Base-by-base conservation (phyloP, 2,797 vertebrate species). In the Spinibarbus caldwelli region DNA sequence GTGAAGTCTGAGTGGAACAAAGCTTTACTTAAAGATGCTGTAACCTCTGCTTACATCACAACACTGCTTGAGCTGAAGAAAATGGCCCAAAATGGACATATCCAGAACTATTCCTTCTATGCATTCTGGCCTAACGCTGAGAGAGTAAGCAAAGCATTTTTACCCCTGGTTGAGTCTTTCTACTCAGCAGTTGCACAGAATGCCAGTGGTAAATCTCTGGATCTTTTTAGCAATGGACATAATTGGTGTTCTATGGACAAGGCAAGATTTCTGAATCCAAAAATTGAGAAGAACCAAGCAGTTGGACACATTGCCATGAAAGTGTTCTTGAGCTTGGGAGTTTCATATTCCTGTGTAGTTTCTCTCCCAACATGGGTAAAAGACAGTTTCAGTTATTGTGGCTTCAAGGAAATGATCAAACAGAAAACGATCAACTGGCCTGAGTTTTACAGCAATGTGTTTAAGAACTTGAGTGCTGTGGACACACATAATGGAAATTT, bases 81-180 rank as follows among this genome's bases (percentile, higher is more conserved):
- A 84, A 93, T 97, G 94, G 91, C 91, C 19, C 83, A 94, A 89
- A 91, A 93, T 67, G 92, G 94, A 0, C 43, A 93, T 29, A 86
- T 97, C 85, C 89, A 94, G 85, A 83, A 71, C 21, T 97, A 97
- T 78, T 80, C 71, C 3, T 97, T 96, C 89, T 90, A 95, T 80
- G 92, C 86, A 34, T 96, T 96, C 92, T 97, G 96, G 96, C 97
- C 96, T 4, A 90, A 96, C 1, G 66, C 84, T n/a, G 84, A 89
- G 77, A 92, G 91, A 88, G 95, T 95, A 41, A 92, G 49, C 72
- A 92, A 95, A 45, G 90, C 90, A 11, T 97, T 97, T 89, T 94
- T 92, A 6, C 94, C 95, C 70, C 90, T 96, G 2, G 95, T 95
- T 49, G 91, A 93, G 88, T 91, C 93, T 8, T 96, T 97, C 91